Base-by-base conservation (phyloP, 2,888 invertebrate species). In the Chloroclysta siterata region DNA sequence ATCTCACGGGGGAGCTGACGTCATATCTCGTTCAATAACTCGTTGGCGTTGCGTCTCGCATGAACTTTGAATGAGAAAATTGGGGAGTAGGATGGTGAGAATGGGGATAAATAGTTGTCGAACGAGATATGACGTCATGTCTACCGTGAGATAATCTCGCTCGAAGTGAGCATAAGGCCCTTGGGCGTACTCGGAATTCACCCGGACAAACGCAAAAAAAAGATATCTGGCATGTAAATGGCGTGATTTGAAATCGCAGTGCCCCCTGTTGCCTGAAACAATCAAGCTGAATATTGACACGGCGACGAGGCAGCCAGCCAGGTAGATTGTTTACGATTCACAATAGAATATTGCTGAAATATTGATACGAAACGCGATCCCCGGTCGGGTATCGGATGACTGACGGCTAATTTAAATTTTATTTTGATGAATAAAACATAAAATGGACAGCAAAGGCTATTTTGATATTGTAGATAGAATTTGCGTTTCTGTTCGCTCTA, bases 351-450 rank as follows among this genome's bases (percentile, higher is more conserved):
- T 61, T 64, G 54, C 59, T 68, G 59, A 63, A 68, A 69, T 69
- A 69, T 71, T 69, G 68, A 72, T 64, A 65, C 60, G 44, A 48
- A 59, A 46, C 44, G 33, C 67, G 61, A 54, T 57, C 64, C 65
- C 53, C 50, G 42, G 51, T 48, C 56, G 42, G 46, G 15, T 62
- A 56, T 53, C 54, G 65, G 55, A 47, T 56, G 63, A 47, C 58
- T 59, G 64, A 63, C 69, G 63, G 63, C 66, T 72, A 68, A 72
- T 72, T 70, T 68, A 68, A 69, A 70, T 70, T 68, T 66, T 63
- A 68, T 68, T 57, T 68, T 59, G 62, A 64, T 72, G 72, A 70
- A 72, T 72, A 72, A 72, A 69, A 72, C 66, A 72, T 72, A 62
- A 60, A 66, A 69, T 63, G 53, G 53, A 57, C 53, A 62, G 58